These are phyloP conservation scores for Clarias pachynema DNA, from an alignment of 2,797 vertebrate species.

Conservation along the genomic window DNA sequence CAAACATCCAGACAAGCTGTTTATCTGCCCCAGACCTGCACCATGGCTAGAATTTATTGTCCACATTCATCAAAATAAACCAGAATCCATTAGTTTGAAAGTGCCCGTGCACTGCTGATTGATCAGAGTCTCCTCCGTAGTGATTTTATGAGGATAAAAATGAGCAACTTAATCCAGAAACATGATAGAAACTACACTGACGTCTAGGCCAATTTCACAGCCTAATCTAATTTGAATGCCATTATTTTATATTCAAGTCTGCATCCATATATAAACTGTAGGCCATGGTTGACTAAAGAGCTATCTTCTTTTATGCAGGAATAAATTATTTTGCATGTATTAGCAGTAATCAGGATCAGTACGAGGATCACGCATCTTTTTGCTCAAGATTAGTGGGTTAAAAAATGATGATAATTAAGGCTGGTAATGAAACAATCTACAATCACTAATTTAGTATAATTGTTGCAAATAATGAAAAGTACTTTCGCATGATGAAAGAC, in stretches of 20 bases:
- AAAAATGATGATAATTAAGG: not conserved
- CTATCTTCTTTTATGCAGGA: not conserved
- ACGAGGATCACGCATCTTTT: not conserved
- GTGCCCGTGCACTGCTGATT: conserved; percentile 3
- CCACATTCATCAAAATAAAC: conserved; percentile 30
- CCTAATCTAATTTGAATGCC: not conserved
- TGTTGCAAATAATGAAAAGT: not conserved
- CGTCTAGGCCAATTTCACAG: not conserved
- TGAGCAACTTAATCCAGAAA: conserved; percentile 17
- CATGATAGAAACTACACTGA: not conserved
- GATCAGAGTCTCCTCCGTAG: conserved; percentile 3
- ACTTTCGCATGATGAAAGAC: not conserved
- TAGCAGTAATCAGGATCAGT: not conserved
- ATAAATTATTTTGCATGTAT: not conserved
- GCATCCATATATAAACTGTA: not conserved
- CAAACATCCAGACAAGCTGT: conserved; percentile 32
- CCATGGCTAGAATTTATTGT: conserved; percentile 14
- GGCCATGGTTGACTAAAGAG: not conserved
- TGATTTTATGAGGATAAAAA: conserved; percentile 21
- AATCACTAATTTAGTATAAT: not conserved
- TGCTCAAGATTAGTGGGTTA: not conserved
- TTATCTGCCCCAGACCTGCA: conserved; percentile 23
- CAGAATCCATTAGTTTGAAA: conserved; percentile 23
- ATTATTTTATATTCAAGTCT: not conserved
- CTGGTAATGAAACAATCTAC: not conserved